Evolutionary conservation across 2,797 vertebrate species (phyloP).

Genomic region (Myiothlypis chrysogaster): DNA sequence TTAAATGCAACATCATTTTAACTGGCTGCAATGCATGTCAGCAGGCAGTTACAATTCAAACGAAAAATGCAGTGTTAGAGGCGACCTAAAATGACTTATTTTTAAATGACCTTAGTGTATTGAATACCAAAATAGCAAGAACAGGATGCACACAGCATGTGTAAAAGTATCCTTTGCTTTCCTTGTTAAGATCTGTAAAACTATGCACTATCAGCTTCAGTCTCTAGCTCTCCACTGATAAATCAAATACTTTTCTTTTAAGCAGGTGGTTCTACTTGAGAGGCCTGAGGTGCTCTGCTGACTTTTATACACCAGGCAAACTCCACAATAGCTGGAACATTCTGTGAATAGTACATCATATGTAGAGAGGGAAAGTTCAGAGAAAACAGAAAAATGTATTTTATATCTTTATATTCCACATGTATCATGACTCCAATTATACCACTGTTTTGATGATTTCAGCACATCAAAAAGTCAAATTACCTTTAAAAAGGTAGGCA

Average conservation of each 20-base stretch:
- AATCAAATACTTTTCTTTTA: not conserved
- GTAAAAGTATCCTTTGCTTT: not conserved
- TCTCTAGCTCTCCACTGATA: not conserved
- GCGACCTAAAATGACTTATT: not conserved
- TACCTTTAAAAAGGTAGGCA: not conserved
- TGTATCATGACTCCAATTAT: not conserved
- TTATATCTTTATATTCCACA: not conserved
- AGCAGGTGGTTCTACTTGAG: not conserved
- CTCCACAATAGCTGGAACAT: not conserved
- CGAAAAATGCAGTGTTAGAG: not conserved
- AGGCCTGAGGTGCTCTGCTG: not conserved
- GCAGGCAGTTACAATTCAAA: not conserved
- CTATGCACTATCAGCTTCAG: not conserved
- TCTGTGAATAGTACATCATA: not conserved
- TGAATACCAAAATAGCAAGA: not conserved
- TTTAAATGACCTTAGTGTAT: not conserved
- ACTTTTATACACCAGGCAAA: not conserved
- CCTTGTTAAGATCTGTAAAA: not conserved
- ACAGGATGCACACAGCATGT: not conserved
- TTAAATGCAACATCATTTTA: conserved; percentile 13
- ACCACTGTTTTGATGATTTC: not conserved
- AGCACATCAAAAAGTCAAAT: not conserved
- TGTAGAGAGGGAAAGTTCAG: not conserved
- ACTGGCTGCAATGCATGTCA: not conserved
- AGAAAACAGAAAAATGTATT: not conserved